These are phyloP conservation scores for Phylloscopus collybita DNA, from an alignment of 2,797 vertebrate species.

Conservation along the genomic window DNA sequence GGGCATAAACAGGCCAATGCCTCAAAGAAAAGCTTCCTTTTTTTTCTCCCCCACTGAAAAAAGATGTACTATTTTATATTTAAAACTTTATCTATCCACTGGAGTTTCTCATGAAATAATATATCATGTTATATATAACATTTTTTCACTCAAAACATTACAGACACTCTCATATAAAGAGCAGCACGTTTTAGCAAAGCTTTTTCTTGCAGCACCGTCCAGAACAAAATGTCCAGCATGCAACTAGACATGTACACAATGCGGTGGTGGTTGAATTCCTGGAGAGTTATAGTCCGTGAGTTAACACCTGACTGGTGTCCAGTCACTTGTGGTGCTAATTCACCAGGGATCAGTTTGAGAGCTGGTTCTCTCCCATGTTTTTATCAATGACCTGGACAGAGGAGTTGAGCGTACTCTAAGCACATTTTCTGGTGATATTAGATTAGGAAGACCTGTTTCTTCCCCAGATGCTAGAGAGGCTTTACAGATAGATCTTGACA, in stretches of 20 bases:
- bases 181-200: neutral
- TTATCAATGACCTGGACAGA: neutral
- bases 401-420: neutral
- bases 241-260: neutral
- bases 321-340: neutral
- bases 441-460: neutral
- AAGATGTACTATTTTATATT: neutral
- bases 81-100: neutral
- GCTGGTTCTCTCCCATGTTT: neutral
- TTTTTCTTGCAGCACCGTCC: neutral
- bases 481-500: neutral
- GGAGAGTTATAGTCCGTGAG: neutral
- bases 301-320: neutral
- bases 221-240: neutral
- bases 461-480: neutral
- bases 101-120: neutral
- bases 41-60: neutral
- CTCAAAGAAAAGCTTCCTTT: neutral
- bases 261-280: fast-evolving
- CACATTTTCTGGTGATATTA: neutral
- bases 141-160: neutral
- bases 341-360: neutral
- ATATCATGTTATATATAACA: neutral
- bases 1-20: conserved; percentile 15
- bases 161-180: neutral